A percentile compares a stretch with the other conserved stretches of the same genome.
Evolutionary conservation across 2,888 invertebrate species (phyloP).

Genomic region (Aquatica leii): DNA sequence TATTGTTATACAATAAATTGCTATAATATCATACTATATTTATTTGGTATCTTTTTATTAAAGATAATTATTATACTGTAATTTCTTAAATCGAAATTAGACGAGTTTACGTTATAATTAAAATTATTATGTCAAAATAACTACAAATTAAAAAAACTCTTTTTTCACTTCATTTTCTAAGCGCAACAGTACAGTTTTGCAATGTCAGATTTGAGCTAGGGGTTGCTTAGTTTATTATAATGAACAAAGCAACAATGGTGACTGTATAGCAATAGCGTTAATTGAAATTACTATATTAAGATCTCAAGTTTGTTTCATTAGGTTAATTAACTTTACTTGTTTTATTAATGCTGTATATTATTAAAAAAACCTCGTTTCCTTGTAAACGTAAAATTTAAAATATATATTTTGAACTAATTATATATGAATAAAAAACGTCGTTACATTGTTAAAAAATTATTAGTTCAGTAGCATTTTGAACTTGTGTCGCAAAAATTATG

Average conservation of each 20-base stretch:
- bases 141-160: slow-evolving; percentile 31
- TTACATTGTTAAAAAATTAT: slow-evolving; percentile 10
- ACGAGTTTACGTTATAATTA: no score
- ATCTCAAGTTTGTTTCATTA: slow-evolving; percentile 46
- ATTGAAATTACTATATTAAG: slow-evolving; percentile 50
- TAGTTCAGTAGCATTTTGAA: slow-evolving; percentile 18
- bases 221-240: slow-evolving; percentile 47
- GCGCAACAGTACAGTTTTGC: slow-evolving; percentile 39
- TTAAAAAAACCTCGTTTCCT: slow-evolving; percentile 5
- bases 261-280: slow-evolving; percentile 47
- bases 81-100: no score
- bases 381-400: no score
- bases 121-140: no score
- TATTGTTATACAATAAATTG: no score
- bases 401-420: slow-evolving; percentile 6
- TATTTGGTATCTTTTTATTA: no score
- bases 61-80: no score
- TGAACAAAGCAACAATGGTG: slow-evolving; percentile 46
- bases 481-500: slow-evolving; percentile 16
- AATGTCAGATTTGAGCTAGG: slow-evolving; percentile 45
- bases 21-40: no score
- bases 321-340: slow-evolving; percentile 44
- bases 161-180: slow-evolving; percentile 36
- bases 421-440: background rate
- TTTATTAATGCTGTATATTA: slow-evolving; percentile 39